Percentiles rank a stretch among this genome's conserved stretches.
These are phyloP conservation scores for Deroplatys truncata DNA, from an alignment of 2,888 invertebrate species.

Conservation along the genomic window DNA sequence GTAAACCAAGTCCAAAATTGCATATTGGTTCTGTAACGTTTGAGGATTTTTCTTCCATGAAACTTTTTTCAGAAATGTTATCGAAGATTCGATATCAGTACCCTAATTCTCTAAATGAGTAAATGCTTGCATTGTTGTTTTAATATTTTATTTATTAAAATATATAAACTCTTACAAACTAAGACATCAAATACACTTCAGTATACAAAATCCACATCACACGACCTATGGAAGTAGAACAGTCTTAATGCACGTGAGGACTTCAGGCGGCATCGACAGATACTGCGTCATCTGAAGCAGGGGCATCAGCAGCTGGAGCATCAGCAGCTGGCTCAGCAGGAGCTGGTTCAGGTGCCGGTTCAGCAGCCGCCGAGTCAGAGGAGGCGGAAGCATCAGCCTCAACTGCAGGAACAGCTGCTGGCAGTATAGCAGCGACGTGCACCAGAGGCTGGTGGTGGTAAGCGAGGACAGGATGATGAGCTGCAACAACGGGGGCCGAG, in stretches of 20 bases:
- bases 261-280: constrained; percentile 19
- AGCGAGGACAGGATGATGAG: background rate
- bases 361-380: background rate
- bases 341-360: background rate
- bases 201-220: background rate
- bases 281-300: constrained; percentile 7
- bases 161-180: background rate
- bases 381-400: background rate
- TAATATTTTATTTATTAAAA: background rate
- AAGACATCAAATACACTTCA: background rate
- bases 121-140: no score
- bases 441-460: background rate
- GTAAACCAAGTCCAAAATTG: no score
- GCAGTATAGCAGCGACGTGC: background rate
- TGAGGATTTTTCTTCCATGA: no score
- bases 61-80: no score
- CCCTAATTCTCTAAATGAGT: no score
- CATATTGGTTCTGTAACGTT: no score
- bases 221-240: background rate
- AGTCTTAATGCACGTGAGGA: background rate
- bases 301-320: background rate
- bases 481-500: background rate
- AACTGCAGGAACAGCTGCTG: background rate
- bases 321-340: background rate
- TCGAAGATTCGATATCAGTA: no score